Percentiles rank a stretch among this genome's conserved stretches.
phyloP scores from a whole-genome alignment of 2,113 vertebrate genomes.

The Oncorhynchus masou region DNA sequence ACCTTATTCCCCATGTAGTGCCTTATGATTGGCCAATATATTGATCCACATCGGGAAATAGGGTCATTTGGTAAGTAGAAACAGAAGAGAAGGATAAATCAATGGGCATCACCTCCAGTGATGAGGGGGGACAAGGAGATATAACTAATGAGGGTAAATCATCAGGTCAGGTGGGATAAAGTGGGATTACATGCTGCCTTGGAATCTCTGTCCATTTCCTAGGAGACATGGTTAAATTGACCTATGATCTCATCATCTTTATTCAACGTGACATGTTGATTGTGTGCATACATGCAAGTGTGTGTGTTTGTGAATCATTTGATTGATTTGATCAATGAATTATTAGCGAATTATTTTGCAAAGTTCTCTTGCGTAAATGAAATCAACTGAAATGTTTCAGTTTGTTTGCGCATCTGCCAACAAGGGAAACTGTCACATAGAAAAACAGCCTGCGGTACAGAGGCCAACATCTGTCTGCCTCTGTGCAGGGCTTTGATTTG shows the following conservation, averaged over 20 bases:
- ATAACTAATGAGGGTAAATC: neutral
- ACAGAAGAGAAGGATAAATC: neutral
- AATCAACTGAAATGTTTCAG: constrained; percentile 47
- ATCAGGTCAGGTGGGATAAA: neutral
- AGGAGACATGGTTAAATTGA: neutral
- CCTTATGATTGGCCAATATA: too few species aligned
- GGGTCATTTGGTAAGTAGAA: too few species aligned
- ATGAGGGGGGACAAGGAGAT: neutral
- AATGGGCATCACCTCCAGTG: neutral
- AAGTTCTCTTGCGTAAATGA: constrained; percentile 14
- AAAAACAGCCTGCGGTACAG: constrained; percentile 27
- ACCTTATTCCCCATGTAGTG: too few species aligned
- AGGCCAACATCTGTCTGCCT: constrained; percentile 60
- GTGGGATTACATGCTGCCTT: neutral
- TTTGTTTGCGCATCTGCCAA: constrained; percentile 11
- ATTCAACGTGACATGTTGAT: neutral
- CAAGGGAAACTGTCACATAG: constrained; percentile 7
- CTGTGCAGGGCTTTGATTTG: constrained; percentile 59
- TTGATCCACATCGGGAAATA: too few species aligned
- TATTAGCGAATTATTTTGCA: neutral
- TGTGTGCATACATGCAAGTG: neutral
- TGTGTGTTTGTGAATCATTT: neutral
- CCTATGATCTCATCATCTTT: neutral
- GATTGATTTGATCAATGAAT: neutral
- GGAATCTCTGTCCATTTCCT: neutral